phyloP scores from a whole-genome alignment of 2,797 vertebrate species.

The Odontamblyopus rebecca region DNA sequence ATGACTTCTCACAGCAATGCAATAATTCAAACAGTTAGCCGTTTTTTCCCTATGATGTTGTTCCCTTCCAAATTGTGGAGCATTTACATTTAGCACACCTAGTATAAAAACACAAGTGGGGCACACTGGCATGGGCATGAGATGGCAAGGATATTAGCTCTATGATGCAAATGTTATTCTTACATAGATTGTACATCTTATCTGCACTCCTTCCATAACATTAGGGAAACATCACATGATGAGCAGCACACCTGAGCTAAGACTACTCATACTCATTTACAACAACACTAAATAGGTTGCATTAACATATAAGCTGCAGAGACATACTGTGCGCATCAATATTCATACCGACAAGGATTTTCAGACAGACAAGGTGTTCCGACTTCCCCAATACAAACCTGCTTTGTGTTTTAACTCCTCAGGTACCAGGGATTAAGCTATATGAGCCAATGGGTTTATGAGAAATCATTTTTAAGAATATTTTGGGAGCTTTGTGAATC shows the following conservation, averaged over 20 bases:
- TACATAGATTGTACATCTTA: slow-evolving; percentile 20
- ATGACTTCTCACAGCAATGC: slow-evolving; percentile 29
- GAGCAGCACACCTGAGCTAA: slow-evolving; percentile 18
- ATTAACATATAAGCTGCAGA: slow-evolving; percentile 22
- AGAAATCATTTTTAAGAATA: background rate
- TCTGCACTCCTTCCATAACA: slow-evolving; percentile 18
- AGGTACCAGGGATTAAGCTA: background rate
- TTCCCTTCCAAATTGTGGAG: background rate
- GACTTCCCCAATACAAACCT: slow-evolving; percentile 1
- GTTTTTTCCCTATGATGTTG: background rate
- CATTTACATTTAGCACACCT: slow-evolving; percentile 43
- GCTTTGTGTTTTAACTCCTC: slow-evolving; percentile 12
- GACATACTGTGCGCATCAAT: slow-evolving; percentile 16
- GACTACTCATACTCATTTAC: background rate
- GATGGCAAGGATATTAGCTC: background rate
- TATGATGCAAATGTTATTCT: slow-evolving; percentile 10
- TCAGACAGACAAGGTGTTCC: slow-evolving; percentile 17
- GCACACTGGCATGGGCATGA: slow-evolving; percentile 4
- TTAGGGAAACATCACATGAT: slow-evolving; percentile 5
- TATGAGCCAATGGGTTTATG: slow-evolving; percentile 1
- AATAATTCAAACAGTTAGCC: no score
- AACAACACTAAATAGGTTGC: slow-evolving; percentile 7
- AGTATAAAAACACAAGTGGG: slow-evolving; percentile 7
- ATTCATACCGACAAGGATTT: slow-evolving; percentile 16
- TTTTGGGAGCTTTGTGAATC: background rate